phyloP scores from a whole-genome alignment of 2,797 vertebrate species.

The Phylloscopus collybita region DNA sequence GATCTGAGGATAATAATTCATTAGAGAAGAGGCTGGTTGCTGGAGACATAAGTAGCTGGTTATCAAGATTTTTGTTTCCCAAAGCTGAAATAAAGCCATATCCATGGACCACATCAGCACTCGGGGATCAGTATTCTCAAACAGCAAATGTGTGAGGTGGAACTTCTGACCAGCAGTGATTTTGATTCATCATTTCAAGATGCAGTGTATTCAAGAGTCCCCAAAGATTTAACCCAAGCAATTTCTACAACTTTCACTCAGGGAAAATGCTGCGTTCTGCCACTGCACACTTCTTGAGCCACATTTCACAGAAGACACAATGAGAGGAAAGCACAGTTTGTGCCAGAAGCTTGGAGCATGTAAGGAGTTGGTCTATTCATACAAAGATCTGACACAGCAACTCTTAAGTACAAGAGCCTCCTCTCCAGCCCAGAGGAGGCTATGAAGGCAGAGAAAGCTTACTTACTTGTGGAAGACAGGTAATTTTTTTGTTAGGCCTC shows the following conservation, averaged over 20 bases:
- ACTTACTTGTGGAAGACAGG: not conserved
- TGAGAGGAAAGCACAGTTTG: not conserved
- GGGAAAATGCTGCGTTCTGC: not conserved
- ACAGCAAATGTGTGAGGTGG: accelerated
- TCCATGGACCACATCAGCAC: not conserved
- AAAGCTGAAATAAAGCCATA: not conserved
- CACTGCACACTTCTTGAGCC: not conserved
- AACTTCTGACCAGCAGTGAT: not conserved
- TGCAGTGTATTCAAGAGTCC: not conserved
- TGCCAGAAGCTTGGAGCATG: not conserved
- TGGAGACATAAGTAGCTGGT: not conserved
- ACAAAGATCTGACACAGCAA: not conserved
- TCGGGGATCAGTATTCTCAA: not conserved
- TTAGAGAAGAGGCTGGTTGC: not conserved
- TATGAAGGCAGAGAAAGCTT: not conserved
- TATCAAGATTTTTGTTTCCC: not conserved
- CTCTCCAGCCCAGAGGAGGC: not conserved
- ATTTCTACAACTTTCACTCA: not conserved
- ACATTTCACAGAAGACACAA: not conserved
- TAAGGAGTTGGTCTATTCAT: not conserved
- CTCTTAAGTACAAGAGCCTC: not conserved
- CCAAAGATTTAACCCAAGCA: not conserved
- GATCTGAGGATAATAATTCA: not conserved
- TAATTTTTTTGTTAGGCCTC: not conserved
- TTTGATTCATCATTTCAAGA: not conserved